These are phyloP conservation scores for Aptenodytes forsteri DNA, from an alignment of 2,113 vertebrate species.

Conservation along the genomic window DNA sequence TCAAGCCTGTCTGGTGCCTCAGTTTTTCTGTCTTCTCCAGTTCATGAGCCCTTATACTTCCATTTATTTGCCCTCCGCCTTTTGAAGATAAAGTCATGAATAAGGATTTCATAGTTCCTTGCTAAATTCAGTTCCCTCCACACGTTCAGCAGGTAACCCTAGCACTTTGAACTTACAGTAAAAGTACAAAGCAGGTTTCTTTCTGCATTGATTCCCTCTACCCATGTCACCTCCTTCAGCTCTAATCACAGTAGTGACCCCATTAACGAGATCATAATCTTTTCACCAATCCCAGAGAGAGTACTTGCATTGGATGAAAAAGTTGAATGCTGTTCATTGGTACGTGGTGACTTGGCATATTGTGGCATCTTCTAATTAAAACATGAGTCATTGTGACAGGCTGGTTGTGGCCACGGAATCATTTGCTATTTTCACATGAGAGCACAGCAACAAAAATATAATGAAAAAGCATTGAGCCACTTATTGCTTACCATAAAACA, in stretches of 20 bases:
- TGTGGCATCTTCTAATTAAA: background rate
- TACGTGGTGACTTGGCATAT: background rate
- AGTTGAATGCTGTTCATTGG: background rate
- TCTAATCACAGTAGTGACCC: background rate
- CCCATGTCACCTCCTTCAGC: background rate
- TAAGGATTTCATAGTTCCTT: background rate
- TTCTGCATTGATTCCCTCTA: background rate
- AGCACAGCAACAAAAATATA: background rate
- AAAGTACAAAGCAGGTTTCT: background rate
- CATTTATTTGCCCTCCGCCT: background rate
- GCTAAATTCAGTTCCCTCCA: background rate
- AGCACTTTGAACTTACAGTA: background rate
- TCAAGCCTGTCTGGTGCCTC: background rate
- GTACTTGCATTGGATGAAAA: background rate
- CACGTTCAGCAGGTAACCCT: background rate
- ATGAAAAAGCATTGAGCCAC: background rate
- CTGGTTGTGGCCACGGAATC: background rate
- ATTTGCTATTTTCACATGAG: background rate
- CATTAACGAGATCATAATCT: background rate
- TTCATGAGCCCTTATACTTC: background rate
- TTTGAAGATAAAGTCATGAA: background rate
- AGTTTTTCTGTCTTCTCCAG: background rate
- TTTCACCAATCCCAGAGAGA: background rate
- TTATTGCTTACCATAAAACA: background rate
- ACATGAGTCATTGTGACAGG: fast-evolving